Base-by-base conservation (phyloP, 2,797 vertebrate genomes). In the Schizopygopsis pylzovi region DNA sequence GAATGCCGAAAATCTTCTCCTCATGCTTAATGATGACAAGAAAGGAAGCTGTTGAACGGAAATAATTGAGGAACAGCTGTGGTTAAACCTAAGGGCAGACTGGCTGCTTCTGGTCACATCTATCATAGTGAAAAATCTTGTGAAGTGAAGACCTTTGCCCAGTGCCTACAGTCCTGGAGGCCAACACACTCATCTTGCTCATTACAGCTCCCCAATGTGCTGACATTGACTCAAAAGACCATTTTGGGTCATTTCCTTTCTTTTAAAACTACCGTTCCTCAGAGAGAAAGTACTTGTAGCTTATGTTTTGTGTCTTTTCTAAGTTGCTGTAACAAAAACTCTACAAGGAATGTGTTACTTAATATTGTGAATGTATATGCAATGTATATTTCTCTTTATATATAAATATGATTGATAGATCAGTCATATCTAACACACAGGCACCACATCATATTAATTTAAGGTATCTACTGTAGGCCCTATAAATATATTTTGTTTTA, bases 91-190 rank as follows among this genome's bases (percentile, higher is more conserved):
- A 91, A 93, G 91, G 92, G 90, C 90, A 90, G 88, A 93, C 90
- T 84, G 83, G 67, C 22, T 39, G 63, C 65, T 79, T 91, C 67
- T 82, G 68, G 81, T 15, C 13, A 47, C 83, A 94, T 94, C 93
- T 90, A 95, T 95, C 94, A 94, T 88, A 82, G 91, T 94, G 93
- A 95, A 95, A 94, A 94, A 94, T 94, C 92, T 89, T 93, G 91
- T 86, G 83, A 89, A 91, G 92, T 90, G 90, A 89, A 90, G 89
- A 88, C 86, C 87, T 91, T 89, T 93, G 93, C 89, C 91, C 49
- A 82, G 63, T 89, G 91, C 91, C 90, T 90, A 87, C 86, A 68
- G 72, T 84, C 79, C 13, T 87, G 85, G 86, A 88, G 85, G 89
- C 92, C 90, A 92, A 93, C 92, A 92, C 92, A 91, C 89, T 89